Evolutionary conservation across 1,140 invertebrate genomes (phyloP).

Genomic region (Daktulosphaira vitifoliae): DNA sequence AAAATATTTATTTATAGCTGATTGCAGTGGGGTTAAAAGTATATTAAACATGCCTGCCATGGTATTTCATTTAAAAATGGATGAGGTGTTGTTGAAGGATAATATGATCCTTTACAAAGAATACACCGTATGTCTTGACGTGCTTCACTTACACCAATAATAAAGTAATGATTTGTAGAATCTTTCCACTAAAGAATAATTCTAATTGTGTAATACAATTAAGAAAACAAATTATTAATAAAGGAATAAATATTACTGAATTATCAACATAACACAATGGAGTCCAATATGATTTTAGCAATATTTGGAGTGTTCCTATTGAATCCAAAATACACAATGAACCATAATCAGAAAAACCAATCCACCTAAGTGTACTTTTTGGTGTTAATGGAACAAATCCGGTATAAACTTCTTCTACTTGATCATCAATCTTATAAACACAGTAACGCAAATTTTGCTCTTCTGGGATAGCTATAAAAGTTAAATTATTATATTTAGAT

Average conservation of each 20-base stretch:
- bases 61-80: constrained; percentile 67
- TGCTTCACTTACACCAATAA: constrained; percentile 66
- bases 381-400: constrained; percentile 57
- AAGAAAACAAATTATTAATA: not conserved
- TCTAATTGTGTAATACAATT: constrained; percentile 25
- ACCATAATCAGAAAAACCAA: constrained; percentile 72
- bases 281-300: constrained; percentile 58
- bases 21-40: not conserved
- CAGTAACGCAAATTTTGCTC: constrained; percentile 37
- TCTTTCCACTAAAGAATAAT: constrained; percentile 50
- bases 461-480: constrained; percentile 38
- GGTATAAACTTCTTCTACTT: not conserved
- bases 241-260: constrained; percentile 47
- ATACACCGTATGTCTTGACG: constrained; percentile 69
- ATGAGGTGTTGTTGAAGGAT: constrained; percentile 74
- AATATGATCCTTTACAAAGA: constrained; percentile 75
- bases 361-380: constrained; percentile 62
- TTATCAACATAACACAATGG: constrained; percentile 63
- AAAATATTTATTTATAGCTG: too few species aligned
- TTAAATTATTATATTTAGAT: not conserved
- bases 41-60: constrained; percentile 46
- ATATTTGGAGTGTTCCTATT: constrained; percentile 57
- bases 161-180: constrained; percentile 70
- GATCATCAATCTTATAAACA: constrained; percentile 31
- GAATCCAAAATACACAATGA: constrained; percentile 61